Conservation (phyloP, 2,797 vertebrate species). For the Calcarius lapponicus region DNA sequence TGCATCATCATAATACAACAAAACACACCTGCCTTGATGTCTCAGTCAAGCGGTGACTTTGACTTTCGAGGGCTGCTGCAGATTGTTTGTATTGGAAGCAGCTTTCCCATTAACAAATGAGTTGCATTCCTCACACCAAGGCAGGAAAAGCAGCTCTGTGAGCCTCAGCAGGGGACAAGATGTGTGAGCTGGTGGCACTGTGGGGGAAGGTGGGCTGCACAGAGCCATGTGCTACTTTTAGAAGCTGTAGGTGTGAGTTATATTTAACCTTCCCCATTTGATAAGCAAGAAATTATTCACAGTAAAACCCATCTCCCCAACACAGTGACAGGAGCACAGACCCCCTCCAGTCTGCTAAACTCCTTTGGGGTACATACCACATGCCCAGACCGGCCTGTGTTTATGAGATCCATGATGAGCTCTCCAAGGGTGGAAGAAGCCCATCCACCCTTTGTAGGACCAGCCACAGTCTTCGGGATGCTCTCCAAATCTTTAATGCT, state of each 20-base stretch:
- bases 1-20: neutral
- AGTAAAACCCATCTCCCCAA: neutral
- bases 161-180: neutral
- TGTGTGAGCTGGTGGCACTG: neutral
- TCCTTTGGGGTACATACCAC: neutral
- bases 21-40: neutral
- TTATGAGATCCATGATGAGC: neutral
- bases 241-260: constrained; percentile 10
- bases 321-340: neutral
- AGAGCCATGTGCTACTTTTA: neutral
- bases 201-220: neutral
- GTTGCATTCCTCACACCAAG: neutral
- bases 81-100: neutral
- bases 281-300: neutral
- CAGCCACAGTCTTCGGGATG: neutral
- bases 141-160: neutral
- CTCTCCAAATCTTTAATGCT: neutral
- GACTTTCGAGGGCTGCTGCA: neutral
- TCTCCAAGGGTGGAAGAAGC: neutral
- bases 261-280: neutral
- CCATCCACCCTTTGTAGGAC: neutral
- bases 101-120: neutral
- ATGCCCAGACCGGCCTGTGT: neutral
- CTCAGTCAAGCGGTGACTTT: neutral
- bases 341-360: neutral